Evolutionary conservation across 2,113 vertebrate genomes (phyloP), one percentile per base, ranked within the genome.

Genomic region (Equus przewalskii): DNA sequence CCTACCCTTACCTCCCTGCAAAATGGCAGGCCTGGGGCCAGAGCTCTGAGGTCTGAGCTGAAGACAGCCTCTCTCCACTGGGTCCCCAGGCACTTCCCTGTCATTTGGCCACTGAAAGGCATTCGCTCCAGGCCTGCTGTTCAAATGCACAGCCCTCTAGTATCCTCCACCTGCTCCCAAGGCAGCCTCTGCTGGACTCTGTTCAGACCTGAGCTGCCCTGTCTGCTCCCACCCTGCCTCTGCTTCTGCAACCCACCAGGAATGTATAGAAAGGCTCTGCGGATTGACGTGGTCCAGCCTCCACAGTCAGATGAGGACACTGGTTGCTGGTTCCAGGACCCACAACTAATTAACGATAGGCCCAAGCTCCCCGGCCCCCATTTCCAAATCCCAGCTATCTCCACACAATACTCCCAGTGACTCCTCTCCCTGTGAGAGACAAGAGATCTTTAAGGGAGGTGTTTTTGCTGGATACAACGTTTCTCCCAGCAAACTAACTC

Each of bases 151-250:
- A 83, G 21, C 26, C 56, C 7, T 44, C 36, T 18, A 7, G 30
- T 18, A 12, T 33, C 36, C 22, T 58, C 33, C 83, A 96, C 89
- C 79, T 97, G 82, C 46, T 44, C 62, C 86, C n/a, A 69, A 64
- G 51, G 33, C n/a, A 62, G 78, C 65, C 49, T n/a, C 72, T 41
- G 78, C 36, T 4, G 60, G 8, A 28, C 46, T 5, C 51, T 64
- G 19, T 7, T 22, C 15, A 46, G 54, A 26, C 44, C 62, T 26
- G 30, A 69, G 41, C 26, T 24, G 79, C 11, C 30, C 51, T n/a
- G 85, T 60, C 67, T 72, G 36, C 64, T 75, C 84, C 16, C 36
- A 15, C 76, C 30, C n/a, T 76, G 87, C 6, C 15, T 72, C 56
- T 24, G 41, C 69, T 72, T 67, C 83, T 83, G 86, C 82, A 81